Percentiles rank a stretch among this genome's conserved stretches.
phyloP scores from a whole-genome alignment of 1,140 invertebrate species.

The Papilio glaucus region DNA sequence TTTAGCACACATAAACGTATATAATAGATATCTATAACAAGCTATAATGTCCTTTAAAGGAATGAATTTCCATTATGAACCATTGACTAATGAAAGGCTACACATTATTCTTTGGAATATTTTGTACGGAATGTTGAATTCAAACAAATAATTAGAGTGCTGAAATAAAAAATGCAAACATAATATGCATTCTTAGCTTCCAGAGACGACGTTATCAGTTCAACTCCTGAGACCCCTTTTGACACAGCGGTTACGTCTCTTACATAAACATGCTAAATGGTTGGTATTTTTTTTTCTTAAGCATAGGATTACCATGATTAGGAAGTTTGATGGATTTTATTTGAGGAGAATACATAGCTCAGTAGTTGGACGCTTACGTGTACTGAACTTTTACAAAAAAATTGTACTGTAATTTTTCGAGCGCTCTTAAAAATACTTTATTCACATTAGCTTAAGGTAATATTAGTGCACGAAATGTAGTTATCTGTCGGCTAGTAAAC shows the following conservation, averaged over 20 bases:
- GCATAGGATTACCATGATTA: conserved; percentile 50
- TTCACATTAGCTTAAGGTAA: too few species aligned
- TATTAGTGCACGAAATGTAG: too few species aligned
- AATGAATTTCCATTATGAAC: too few species aligned
- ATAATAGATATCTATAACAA: too few species aligned
- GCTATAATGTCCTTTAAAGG: too few species aligned
- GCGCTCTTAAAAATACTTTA: too few species aligned
- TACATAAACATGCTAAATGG: conserved; percentile 74
- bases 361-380: neutral
- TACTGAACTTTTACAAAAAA: neutral
- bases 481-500: too few species aligned
- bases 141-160: conserved; percentile 1
- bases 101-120: neutral
- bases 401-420: too few species aligned
- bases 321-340: conserved; percentile 2
- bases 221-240: conserved; percentile 8
- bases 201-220: conserved; percentile 11
- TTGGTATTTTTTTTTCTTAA: conserved; percentile 61
- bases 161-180: conserved; percentile 1
- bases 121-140: neutral
- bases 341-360: neutral
- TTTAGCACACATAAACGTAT: too few species aligned
- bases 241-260: conserved; percentile 40
- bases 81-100: too few species aligned
- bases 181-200: conserved; percentile 4